Conservation (phyloP, 2,888 invertebrate genomes). For the Automeris io region DNA sequence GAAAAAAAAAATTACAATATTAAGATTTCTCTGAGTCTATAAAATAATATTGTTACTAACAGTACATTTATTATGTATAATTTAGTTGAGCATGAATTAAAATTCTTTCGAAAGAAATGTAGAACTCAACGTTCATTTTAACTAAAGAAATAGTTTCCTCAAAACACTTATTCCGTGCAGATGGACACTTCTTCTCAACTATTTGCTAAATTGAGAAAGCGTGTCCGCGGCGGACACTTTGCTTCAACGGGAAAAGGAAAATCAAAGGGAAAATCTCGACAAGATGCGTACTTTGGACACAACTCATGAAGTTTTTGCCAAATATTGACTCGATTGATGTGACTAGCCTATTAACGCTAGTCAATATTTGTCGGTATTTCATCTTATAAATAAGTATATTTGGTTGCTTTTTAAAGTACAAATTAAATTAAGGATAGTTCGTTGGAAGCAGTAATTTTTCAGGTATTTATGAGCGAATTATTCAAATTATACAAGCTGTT, state of each 20-base stretch:
- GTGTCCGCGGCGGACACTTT: conserved; percentile 44
- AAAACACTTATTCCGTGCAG: conserved; percentile 7
- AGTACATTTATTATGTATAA: no score
- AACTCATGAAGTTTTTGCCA: conserved; percentile 7
- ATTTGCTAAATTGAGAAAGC: conserved; percentile 63
- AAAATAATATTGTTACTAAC: no score
- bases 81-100: not conserved
- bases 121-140: not conserved
- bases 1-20: no score
- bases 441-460: no score
- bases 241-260: conserved; percentile 44
- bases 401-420: no score
- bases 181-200: conserved; percentile 26
- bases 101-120: not conserved
- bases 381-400: no score
- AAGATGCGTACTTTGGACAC: conserved; percentile 23
- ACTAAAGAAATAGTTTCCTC: conserved; percentile 4
- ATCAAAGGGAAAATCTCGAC: conserved; percentile 45
- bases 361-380: no score
- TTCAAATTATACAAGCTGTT: no score
- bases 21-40: no score
- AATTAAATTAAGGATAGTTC: no score
- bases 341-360: not conserved
- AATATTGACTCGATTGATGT: not conserved
- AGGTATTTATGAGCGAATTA: no score